Evolutionary conservation across 2,888 invertebrate species (phyloP).

Genomic region (Eulithis testata): DNA sequence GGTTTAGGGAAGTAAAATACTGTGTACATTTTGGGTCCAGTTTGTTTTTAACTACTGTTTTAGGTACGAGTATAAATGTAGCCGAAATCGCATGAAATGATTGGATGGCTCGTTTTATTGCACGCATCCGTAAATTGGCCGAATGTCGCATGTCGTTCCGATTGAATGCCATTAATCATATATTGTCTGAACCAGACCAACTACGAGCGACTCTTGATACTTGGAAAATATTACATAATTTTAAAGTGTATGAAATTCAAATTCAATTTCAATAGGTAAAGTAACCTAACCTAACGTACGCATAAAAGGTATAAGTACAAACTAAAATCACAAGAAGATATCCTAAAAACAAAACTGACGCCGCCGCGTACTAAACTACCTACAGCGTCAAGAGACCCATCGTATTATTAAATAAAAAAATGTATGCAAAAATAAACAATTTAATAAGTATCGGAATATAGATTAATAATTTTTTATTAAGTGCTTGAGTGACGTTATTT

Average conservation of each 20-base stretch:
- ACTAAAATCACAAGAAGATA: too few relatives aligned
- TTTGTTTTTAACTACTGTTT: not conserved
- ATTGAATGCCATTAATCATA: slow-evolving; percentile 52
- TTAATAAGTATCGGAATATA: not conserved
- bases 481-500: slow-evolving; percentile 6
- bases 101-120: slow-evolving; percentile 36
- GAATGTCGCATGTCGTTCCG: slow-evolving; percentile 48
- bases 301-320: too few relatives aligned
- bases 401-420: too few relatives aligned
- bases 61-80: not conserved
- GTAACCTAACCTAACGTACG: too few relatives aligned
- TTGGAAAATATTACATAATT: too few relatives aligned
- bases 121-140: slow-evolving; percentile 41
- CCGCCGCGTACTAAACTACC: too few relatives aligned
- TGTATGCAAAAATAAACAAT: too few relatives aligned
- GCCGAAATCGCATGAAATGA: slow-evolving; percentile 11
- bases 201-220: not conserved
- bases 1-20: not conserved
- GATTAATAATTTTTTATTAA: slow-evolving; percentile 6
- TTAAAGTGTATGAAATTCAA: too few relatives aligned
- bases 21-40: not conserved
- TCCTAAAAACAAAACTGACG: too few relatives aligned
- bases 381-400: too few relatives aligned
- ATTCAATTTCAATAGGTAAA: too few relatives aligned
- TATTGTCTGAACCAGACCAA: slow-evolving; percentile 40